Conservation (phyloP, 2,113 vertebrate species). For the Pseudopipra pipra region DNA sequence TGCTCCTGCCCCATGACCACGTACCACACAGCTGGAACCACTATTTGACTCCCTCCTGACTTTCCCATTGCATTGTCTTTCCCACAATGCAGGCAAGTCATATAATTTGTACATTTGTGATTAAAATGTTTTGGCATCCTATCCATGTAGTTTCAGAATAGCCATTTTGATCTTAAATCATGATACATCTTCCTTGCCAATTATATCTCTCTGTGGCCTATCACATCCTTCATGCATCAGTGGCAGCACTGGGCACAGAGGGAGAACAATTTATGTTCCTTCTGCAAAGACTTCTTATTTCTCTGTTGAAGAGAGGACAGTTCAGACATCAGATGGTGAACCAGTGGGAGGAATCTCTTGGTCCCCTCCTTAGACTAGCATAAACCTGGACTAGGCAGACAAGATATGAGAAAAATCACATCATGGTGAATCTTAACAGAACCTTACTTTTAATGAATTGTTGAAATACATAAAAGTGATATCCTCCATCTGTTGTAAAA, state of each 20-base stretch:
- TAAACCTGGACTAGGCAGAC: background rate
- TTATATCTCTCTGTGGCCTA: background rate
- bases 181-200: background rate
- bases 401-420: background rate
- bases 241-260: background rate
- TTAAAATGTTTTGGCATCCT: background rate
- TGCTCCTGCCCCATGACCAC: background rate
- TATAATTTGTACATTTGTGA: background rate
- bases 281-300: background rate
- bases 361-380: background rate
- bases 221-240: background rate
- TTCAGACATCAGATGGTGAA: background rate
- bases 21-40: background rate
- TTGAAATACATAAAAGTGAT: constrained; percentile 6
- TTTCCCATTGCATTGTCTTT: background rate
- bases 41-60: background rate
- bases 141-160: background rate
- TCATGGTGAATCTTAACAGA: background rate
- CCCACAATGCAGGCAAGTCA: background rate
- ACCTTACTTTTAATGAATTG: constrained; percentile 21
- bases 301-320: background rate
- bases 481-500: constrained; percentile 21
- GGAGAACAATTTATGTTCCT: background rate
- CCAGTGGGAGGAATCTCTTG: background rate
- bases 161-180: background rate